phyloP scores from a whole-genome alignment of 2,888 invertebrate species.

The Nesidiocoris tenuis region DNA sequence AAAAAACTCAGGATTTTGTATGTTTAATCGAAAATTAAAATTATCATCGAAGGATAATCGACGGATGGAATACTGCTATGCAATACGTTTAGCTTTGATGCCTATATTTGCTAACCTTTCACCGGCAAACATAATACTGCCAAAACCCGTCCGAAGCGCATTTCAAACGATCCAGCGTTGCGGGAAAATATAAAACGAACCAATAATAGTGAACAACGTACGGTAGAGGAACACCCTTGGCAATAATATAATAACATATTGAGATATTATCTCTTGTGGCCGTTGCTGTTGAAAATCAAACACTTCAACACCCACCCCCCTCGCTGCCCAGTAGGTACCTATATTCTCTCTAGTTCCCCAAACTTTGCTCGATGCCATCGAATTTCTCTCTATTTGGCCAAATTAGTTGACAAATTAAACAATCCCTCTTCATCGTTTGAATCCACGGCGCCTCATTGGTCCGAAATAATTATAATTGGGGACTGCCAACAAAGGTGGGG shows the following conservation, averaged over 20 bases:
- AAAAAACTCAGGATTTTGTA: no score
- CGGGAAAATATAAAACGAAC: no score
- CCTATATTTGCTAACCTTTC: no score
- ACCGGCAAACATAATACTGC: no score
- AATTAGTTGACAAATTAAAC: not conserved
- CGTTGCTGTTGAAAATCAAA: not conserved
- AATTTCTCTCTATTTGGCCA: not conserved
- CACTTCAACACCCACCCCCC: not conserved
- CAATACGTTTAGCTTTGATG: no score
- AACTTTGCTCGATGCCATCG: not conserved
- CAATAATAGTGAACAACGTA: no score
- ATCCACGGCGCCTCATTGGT: not conserved
- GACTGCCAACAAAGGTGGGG: not conserved
- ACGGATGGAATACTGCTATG: no score
- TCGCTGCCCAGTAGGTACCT: not conserved
- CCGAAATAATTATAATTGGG: not conserved
- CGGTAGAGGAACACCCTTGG: no score
- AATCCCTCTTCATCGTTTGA: not conserved
- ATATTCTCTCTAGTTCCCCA: not conserved
- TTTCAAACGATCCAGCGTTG: no score
- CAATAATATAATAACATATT: no score
- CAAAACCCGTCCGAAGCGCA: not conserved
- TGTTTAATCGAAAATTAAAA: no score
- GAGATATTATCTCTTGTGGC: not conserved
- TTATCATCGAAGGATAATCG: no score